These are phyloP conservation scores for Acanthurus tractus DNA, from an alignment of 2,797 vertebrate genomes.

Conservation along the genomic window DNA sequence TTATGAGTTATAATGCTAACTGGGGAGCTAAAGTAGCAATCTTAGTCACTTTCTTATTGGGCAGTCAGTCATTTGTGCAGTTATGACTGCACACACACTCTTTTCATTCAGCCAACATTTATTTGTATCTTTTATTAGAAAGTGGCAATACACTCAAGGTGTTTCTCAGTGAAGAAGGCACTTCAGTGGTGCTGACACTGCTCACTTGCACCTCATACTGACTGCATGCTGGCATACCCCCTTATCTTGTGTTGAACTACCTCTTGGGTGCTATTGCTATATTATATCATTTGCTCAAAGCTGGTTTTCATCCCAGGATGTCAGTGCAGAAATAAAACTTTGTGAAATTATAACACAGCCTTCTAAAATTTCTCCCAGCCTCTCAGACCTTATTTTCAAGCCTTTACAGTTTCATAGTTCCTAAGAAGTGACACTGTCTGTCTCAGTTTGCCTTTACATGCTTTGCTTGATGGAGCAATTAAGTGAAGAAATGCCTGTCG, in stretches of 20 bases:
- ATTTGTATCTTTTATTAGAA: constrained; percentile 37
- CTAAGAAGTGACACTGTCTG: constrained; percentile 31
- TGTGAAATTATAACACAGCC: constrained; percentile 39
- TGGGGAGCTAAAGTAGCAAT: background rate
- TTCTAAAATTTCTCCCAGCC: constrained; percentile 5
- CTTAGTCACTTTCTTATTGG: constrained; percentile 16
- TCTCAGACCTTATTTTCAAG: constrained; percentile 34
- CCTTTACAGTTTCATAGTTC: constrained; percentile 35
- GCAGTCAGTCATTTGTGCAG: background rate
- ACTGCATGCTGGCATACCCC: constrained; percentile 10
- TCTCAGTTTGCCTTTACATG: constrained; percentile 63
- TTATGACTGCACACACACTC: background rate
- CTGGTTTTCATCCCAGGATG: constrained; percentile 41
- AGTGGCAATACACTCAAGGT: constrained; percentile 26
- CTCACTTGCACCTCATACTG: constrained; percentile 45
- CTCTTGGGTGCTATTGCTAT: constrained; percentile 28
- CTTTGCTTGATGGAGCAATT: constrained; percentile 69
- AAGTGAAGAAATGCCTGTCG: constrained; percentile 54
- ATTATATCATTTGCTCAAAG: constrained; percentile 52
- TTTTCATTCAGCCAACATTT: constrained; percentile 15
- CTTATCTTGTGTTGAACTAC: constrained; percentile 38
- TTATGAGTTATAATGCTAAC: constrained; percentile 5
- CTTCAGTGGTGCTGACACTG: constrained; percentile 46
- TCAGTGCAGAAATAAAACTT: constrained; percentile 43
- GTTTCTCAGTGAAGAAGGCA: constrained; percentile 45